Conservation (phyloP, 2,888 invertebrate species). For the Bombylius major region DNA sequence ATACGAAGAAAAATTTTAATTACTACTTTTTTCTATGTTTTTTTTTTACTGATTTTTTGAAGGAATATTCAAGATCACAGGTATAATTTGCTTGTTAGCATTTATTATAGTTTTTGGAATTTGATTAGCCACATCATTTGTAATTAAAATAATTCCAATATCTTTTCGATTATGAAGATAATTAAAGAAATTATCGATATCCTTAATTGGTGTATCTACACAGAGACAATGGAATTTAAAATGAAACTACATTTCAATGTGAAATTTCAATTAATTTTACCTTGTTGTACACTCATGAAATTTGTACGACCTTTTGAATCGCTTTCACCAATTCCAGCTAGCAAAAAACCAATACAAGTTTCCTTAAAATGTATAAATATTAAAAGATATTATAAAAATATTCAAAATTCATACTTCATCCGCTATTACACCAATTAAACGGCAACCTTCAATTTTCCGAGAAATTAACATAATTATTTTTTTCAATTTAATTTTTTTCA, state of each 20-base stretch:
- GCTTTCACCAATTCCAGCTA: slow-evolving; percentile 4
- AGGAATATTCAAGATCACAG: slow-evolving; percentile 2
- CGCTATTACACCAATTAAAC: slow-evolving; percentile 5
- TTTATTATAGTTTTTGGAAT: not conserved
- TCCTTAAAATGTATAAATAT: not conserved
- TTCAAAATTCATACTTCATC: slow-evolving; percentile 1
- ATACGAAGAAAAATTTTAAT: not conserved
- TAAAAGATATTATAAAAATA: not conserved
- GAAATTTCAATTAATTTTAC: not conserved
- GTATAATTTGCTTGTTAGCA: not conserved
- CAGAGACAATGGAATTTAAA: too few relatives aligned
- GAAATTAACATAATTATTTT: not conserved
- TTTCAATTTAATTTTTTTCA: too few relatives aligned
- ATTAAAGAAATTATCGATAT: not conserved
- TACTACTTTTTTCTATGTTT: not conserved
- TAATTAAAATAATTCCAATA: slow-evolving; percentile 2
- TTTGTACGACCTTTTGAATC: not conserved
- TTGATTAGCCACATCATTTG: not conserved
- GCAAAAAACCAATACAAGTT: slow-evolving; percentile 1
- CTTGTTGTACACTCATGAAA: not conserved
- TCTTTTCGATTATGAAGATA: not conserved
- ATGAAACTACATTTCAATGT: too few relatives aligned
- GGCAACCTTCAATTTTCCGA: not conserved
- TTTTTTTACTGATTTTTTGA: not conserved
- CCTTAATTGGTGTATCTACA: not conserved